Conservation (phyloP, 37 sponge, comb jelly and placozoan genomes). For the Ephydatia muelleri region DNA sequence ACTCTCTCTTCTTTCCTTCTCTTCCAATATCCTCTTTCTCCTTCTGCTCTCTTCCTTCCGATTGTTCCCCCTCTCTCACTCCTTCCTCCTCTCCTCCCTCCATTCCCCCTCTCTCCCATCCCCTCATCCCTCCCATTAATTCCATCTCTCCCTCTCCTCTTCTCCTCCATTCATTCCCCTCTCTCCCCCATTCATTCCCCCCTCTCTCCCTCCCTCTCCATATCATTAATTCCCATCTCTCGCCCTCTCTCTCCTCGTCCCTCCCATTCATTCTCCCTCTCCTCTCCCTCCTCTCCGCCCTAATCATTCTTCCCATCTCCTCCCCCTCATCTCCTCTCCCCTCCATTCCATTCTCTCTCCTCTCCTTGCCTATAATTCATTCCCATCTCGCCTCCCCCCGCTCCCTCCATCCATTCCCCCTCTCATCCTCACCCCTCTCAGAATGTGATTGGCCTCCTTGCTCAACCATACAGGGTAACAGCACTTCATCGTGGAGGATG, state of each 20-base stretch:
- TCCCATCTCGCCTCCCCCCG: background rate
- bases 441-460: conserved; percentile 90
- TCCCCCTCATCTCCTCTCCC: no score
- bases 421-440: conserved; percentile 96
- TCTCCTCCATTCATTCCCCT: no score
- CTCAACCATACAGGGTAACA: conserved; percentile 97
- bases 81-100: background rate
- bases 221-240: background rate
- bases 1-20: background rate
- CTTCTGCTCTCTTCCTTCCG: background rate
- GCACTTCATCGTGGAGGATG: conserved; percentile 94
- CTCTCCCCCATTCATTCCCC: no score
- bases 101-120: no score
- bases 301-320: no score
- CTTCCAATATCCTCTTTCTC: background rate
- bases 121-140: no score
- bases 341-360: no score
- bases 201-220: conserved; percentile 1
- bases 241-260: background rate
- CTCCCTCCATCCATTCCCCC: no score
- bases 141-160: no score
- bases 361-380: no score
- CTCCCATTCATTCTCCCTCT: no score
- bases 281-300: no score
- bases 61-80: background rate